Evolutionary conservation across 2,797 vertebrate species (phyloP).

Genomic region (Mycteria americana): DNA sequence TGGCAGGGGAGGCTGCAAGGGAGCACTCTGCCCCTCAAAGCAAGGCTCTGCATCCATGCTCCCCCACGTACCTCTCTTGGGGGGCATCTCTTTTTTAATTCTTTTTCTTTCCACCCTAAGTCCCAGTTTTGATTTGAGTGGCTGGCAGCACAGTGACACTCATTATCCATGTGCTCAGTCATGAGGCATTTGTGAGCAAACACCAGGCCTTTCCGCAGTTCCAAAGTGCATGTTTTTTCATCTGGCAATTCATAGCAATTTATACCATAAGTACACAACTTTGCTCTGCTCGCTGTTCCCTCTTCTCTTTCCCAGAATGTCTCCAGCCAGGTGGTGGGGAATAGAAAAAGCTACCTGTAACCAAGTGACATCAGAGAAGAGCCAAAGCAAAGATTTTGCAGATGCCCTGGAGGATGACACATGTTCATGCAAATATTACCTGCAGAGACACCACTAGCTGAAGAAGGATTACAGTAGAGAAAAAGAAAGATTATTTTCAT

Average conservation of each 20-base stretch:
- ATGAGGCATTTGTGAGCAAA: neutral
- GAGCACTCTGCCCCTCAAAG: neutral
- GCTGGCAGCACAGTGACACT: neutral
- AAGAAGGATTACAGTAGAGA: neutral
- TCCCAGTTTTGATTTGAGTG: neutral
- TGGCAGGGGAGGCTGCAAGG: neutral
- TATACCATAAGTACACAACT: neutral
- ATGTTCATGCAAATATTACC: neutral
- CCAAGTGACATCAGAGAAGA: neutral
- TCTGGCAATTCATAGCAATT: neutral
- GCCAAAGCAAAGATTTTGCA: neutral
- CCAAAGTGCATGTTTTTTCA: neutral
- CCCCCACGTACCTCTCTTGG: fast-evolving
- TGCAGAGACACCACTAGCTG: neutral
- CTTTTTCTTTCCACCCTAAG: neutral
- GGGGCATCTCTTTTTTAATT: fast-evolving
- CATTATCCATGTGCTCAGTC: neutral
- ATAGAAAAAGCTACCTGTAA: neutral
- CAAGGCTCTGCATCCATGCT: neutral
- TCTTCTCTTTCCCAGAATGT: neutral
- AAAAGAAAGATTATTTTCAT: neutral
- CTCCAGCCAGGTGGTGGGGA: neutral
- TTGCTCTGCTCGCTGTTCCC: neutral
- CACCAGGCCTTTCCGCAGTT: neutral
- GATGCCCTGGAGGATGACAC: neutral